Conservation (phyloP, 2,797 vertebrate genomes). For the Melanotaenia nigrans region DNA sequence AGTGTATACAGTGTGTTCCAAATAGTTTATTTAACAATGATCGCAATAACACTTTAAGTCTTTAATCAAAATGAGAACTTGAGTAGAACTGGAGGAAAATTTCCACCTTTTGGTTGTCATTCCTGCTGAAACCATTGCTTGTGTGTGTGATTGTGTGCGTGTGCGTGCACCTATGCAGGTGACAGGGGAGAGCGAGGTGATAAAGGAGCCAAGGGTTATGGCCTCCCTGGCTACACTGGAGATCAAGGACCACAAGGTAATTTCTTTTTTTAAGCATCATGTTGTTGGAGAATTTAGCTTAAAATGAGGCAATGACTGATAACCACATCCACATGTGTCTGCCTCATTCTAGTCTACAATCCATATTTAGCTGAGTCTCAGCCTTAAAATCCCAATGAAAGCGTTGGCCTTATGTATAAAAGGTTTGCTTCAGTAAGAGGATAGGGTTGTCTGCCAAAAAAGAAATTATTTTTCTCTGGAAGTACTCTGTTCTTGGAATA, state of each 20-base stretch:
- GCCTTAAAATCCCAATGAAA: constrained; percentile 13
- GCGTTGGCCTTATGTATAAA: background rate
- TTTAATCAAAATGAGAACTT: constrained; percentile 49
- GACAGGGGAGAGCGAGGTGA: constrained; percentile 77
- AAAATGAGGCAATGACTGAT: constrained; percentile 12
- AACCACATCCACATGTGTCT: constrained; percentile 24
- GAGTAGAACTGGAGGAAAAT: constrained; percentile 18
- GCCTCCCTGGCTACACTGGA: constrained; percentile 73
- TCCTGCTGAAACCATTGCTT: constrained; percentile 14
- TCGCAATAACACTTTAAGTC: constrained; percentile 56
- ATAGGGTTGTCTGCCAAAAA: constrained; percentile 31
- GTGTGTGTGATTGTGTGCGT: no score
- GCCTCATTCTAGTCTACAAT: constrained; percentile 19
- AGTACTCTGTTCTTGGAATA: constrained; percentile 21
- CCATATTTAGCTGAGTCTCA: constrained; percentile 19
- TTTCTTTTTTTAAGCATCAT: background rate
- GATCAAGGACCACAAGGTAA: constrained; percentile 79
- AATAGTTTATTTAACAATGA: constrained; percentile 57
- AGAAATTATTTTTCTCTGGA: constrained; percentile 35
- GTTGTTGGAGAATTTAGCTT: constrained; percentile 21
- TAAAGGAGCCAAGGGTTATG: constrained; percentile 75
- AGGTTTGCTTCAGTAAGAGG: constrained; percentile 11
- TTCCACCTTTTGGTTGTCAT: constrained; percentile 19
- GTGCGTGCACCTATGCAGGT: constrained; percentile 60
- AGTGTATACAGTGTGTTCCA: constrained; percentile 67